Percentiles rank a stretch among this genome's conserved stretches.
Evolutionary conservation across 2,888 invertebrate genomes (phyloP).

Genomic region (Andrena haemorrhoa): DNA sequence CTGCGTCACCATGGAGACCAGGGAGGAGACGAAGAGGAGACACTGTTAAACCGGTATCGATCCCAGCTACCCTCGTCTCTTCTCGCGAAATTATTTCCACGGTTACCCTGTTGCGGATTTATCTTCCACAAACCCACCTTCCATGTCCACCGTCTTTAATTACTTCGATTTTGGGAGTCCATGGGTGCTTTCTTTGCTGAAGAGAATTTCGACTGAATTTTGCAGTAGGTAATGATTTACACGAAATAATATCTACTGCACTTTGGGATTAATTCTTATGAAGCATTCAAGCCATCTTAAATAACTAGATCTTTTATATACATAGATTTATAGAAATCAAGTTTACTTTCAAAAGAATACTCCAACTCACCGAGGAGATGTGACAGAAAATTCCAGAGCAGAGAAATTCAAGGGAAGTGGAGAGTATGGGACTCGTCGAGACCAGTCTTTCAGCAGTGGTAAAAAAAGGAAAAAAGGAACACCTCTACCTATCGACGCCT

Average conservation of each 20-base stretch:
- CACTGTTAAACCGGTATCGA: conserved; percentile 74
- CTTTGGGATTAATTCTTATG: too few relatives aligned
- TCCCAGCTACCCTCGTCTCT: conserved; percentile 48
- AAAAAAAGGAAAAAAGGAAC: background rate
- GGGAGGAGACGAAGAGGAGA: conserved; percentile 77
- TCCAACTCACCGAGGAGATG: too few relatives aligned
- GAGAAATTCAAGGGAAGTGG: background rate
- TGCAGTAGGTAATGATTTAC: too few relatives aligned
- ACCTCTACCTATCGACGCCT: conserved; percentile 30
- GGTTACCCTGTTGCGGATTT: conserved; percentile 36
- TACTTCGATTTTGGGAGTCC: too few relatives aligned
- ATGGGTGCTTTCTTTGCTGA: too few relatives aligned
- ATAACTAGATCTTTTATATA: too few relatives aligned
- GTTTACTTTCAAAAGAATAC: too few relatives aligned
- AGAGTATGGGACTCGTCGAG: background rate
- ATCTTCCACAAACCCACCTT: background rate
- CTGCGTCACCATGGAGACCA: conserved; percentile 81
- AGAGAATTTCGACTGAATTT: too few relatives aligned
- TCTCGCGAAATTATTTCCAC: conserved; percentile 45
- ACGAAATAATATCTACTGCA: too few relatives aligned
- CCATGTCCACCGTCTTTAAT: background rate
- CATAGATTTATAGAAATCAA: too few relatives aligned
- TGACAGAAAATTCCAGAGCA: background rate
- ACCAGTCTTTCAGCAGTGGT: background rate
- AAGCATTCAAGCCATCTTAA: too few relatives aligned